A percentile compares a stretch with the other conserved stretches of the same genome.
Conservation (phyloP, 2,797 vertebrate species). For the Pangasius larnaudii region DNA sequence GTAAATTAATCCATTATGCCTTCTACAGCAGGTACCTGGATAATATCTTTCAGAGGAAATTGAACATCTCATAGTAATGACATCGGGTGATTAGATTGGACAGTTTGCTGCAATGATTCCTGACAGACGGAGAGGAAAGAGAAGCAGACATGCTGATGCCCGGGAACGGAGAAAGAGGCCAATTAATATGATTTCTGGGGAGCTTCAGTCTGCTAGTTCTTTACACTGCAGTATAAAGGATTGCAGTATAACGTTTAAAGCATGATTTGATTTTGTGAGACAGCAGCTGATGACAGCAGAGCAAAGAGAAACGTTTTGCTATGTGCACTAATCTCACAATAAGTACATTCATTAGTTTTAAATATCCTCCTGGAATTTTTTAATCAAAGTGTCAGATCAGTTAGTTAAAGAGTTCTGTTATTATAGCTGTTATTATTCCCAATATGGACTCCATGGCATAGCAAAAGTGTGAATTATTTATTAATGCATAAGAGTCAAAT, state of each 20-base stretch:
- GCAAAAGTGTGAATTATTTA: not conserved
- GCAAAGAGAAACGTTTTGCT: not conserved
- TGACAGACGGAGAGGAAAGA: not conserved
- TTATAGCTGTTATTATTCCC: not conserved
- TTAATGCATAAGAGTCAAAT: not conserved
- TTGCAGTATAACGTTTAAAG: not conserved
- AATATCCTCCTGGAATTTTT: not conserved
- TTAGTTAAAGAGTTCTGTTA: not conserved
- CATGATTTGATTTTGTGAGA: not conserved
- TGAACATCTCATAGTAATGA: conserved; percentile 38
- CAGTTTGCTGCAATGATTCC: conserved; percentile 3
- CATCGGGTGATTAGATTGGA: conserved; percentile 37
- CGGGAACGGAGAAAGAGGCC: not conserved
- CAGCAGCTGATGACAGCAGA: not conserved
- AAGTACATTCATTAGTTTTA: not conserved
- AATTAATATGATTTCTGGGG: not conserved
- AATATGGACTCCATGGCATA: not conserved
- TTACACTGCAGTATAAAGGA: not conserved
- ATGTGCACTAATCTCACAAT: not conserved
- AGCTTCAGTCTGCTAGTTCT: not conserved
- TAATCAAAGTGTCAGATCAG: too few species aligned
- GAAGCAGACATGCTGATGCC: not conserved
- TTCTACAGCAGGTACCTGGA: not conserved
- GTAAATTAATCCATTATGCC: conserved; percentile 34
- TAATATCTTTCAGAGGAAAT: conserved; percentile 39